phyloP scores from a whole-genome alignment of 2,113 vertebrate genomes.

The Rynchops niger region DNA sequence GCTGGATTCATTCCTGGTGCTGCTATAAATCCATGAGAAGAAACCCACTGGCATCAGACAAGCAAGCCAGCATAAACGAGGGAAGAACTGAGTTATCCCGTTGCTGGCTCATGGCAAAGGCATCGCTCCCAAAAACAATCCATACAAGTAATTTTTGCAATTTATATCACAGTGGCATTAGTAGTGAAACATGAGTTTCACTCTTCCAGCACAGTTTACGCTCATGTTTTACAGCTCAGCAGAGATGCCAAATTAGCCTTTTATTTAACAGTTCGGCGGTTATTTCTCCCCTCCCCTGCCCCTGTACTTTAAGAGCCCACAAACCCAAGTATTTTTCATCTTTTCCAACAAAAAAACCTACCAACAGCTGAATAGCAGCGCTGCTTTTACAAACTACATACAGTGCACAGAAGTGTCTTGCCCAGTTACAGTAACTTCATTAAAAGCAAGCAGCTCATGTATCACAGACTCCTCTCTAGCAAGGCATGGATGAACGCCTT shows the following conservation, averaged over 20 bases:
- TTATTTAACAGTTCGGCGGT: neutral
- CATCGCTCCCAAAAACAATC: neutral
- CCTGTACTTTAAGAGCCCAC: neutral
- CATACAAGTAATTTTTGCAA: neutral
- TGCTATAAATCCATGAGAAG: neutral
- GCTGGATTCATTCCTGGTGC: neutral
- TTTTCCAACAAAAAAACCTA: neutral
- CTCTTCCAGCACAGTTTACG: neutral
- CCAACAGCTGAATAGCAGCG: rapidly evolving
- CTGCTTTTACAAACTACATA: neutral
- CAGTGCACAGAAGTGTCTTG: neutral
- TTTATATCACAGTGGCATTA: neutral
- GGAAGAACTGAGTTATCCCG: neutral
- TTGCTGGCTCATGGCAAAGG: neutral
- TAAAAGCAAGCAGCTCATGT: neutral
- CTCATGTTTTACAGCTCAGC: neutral
- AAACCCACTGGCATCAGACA: neutral
- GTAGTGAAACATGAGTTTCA: neutral
- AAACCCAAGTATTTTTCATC: neutral
- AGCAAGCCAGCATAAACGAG: neutral
- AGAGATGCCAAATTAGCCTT: neutral
- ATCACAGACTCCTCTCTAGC: neutral
- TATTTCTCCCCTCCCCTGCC: neutral
- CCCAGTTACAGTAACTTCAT: neutral
- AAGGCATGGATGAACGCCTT: neutral